Percentiles rank a stretch among this genome's conserved stretches.
phyloP scores from a whole-genome alignment of 2,113 vertebrate genomes.

The Sialia sialis region DNA sequence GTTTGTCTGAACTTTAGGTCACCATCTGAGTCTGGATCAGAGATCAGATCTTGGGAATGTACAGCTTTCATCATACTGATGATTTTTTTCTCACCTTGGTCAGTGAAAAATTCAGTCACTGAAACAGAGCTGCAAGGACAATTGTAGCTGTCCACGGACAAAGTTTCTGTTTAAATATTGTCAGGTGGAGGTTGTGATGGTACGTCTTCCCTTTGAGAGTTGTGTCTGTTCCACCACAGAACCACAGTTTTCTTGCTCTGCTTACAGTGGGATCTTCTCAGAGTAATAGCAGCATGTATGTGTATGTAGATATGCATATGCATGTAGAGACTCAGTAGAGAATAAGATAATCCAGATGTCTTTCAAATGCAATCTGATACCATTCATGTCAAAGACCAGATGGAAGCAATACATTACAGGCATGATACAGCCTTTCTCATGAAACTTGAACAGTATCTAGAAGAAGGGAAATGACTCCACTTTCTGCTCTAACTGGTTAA shows the following conservation, averaged over 20 bases:
- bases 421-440: neutral
- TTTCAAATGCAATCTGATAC: neutral
- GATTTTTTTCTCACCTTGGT: neutral
- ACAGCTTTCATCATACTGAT: neutral
- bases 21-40: neutral
- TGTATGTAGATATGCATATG: neutral
- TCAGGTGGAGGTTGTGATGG: neutral
- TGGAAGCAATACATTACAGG: neutral
- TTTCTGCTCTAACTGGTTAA: neutral
- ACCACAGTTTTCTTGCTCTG: neutral
- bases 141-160: neutral
- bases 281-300: fast-evolving
- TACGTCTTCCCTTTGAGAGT: neutral
- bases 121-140: neutral
- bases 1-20: neutral
- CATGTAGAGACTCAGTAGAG: neutral
- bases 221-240: neutral
- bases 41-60: neutral
- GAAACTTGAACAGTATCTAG: neutral
- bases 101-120: neutral
- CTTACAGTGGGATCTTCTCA: neutral
- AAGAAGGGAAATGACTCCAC: neutral
- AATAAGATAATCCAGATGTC: neutral
- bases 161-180: neutral
- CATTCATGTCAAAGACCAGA: neutral